Conservation (phyloP, 2,888 invertebrate genomes). For the Melanophora roralis region DNA sequence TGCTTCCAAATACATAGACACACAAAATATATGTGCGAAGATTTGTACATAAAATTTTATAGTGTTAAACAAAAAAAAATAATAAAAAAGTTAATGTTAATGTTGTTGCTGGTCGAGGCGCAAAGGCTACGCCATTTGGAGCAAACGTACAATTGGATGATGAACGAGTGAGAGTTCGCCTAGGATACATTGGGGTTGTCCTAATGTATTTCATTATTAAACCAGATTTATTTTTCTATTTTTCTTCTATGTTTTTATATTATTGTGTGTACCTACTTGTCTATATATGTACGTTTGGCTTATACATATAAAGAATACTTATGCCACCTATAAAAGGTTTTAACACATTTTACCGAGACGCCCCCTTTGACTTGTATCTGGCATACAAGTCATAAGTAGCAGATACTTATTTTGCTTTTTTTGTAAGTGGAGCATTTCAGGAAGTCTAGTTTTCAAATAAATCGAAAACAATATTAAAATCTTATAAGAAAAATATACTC, state of each 20-base stretch:
- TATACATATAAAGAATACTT: conserved; percentile 61
- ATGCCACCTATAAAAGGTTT: conserved; percentile 62
- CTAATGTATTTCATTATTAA: conserved; percentile 65
- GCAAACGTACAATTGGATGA: conserved; percentile 76
- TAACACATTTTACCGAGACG: conserved; percentile 60
- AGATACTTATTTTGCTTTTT: not conserved
- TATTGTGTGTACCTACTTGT: conserved; percentile 10
- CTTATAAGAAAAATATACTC: conserved; percentile 28
- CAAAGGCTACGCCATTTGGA: conserved; percentile 65
- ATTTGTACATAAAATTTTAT: not conserved
- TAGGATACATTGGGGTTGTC: conserved; percentile 71
- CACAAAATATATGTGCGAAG: conserved; percentile 10
- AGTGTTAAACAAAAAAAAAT: not conserved
- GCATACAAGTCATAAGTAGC: conserved; percentile 60
- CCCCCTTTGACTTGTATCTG: conserved; percentile 58
- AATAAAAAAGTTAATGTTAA: conserved; percentile 8
- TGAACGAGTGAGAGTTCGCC: conserved; percentile 68
- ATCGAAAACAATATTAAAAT: not conserved
- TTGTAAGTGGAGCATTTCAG: conserved; percentile 54
- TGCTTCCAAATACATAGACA: not conserved
- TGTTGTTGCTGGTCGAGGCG: conserved; percentile 59
- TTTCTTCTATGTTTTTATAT: conserved; percentile 6
- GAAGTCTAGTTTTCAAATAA: conserved; percentile 7
- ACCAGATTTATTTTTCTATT: conserved; percentile 64
- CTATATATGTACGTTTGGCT: conserved; percentile 17